Conservation (phyloP, 1,140 invertebrate genomes). For the Idris sp. region DNA sequence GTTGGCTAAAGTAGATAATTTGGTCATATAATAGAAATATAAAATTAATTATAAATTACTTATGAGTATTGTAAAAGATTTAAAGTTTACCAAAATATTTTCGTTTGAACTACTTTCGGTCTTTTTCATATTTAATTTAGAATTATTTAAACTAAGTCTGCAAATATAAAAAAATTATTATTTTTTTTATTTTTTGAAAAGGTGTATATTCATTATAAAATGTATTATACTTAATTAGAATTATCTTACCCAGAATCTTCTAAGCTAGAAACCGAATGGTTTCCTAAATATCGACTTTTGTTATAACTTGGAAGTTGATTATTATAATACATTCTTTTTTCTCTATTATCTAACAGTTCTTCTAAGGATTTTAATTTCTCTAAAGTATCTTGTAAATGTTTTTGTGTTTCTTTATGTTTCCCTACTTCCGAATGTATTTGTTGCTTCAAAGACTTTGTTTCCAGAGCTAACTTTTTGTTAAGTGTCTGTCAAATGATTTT, state of each 20-base stretch:
- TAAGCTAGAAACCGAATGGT: constrained; percentile 65
- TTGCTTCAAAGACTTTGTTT: constrained; percentile 85
- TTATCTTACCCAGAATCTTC: constrained; percentile 51
- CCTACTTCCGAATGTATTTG: constrained; percentile 83
- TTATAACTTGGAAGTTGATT: constrained; percentile 66
- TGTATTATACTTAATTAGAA: too few species aligned
- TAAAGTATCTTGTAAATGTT: constrained; percentile 82
- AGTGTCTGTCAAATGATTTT: constrained; percentile 73
- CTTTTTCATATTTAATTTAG: constrained; percentile 39
- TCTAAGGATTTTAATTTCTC: constrained; percentile 81
- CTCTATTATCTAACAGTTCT: constrained; percentile 71
- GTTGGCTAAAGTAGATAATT: constrained; percentile 22
- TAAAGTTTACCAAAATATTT: constrained; percentile 40
- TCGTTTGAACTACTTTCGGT: constrained; percentile 28
- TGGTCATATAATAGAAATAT: not conserved
- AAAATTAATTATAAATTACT: not conserved
- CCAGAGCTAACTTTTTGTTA: constrained; percentile 83
- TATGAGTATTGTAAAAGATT: not conserved
- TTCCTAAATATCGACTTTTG: constrained; percentile 65
- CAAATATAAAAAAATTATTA: constrained; percentile 3
- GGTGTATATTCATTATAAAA: too few species aligned
- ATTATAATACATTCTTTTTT: constrained; percentile 70
- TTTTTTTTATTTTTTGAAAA: too few species aligned
- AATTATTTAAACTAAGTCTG: constrained; percentile 36
- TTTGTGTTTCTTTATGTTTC: constrained; percentile 84